A percentile compares a stretch with the other conserved stretches of the same genome.
Evolutionary conservation across 2,888 invertebrate genomes (phyloP).

Genomic region (Pachycephus smyrnensis): DNA sequence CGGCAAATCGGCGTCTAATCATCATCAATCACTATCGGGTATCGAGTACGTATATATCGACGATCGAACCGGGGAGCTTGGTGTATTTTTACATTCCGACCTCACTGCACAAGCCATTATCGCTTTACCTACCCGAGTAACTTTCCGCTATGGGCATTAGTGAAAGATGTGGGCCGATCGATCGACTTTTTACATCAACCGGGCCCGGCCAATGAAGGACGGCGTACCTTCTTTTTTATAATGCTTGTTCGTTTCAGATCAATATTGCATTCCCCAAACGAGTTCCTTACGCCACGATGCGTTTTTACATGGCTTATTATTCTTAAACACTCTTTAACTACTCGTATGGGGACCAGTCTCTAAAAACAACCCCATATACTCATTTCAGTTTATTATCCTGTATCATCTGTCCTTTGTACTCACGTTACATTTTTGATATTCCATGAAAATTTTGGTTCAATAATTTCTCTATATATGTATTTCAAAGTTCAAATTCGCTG

Average conservation of each 20-base stretch:
- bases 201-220: constrained; percentile 14
- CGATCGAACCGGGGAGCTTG: constrained; percentile 17
- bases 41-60: constrained; percentile 37
- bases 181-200: constrained; percentile 27
- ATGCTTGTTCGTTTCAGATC: background rate
- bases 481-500: background rate
- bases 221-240: constrained; percentile 8
- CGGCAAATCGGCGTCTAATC: constrained; percentile 64
- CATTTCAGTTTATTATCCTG: background rate
- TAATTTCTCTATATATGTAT: background rate
- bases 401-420: background rate
- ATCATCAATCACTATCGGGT: constrained; percentile 64
- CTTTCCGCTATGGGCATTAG: constrained; percentile 50
- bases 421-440: background rate
- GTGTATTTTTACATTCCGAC: constrained; percentile 10
- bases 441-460: background rate
- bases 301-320: background rate
- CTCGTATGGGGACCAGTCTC: background rate
- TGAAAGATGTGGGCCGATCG: constrained; percentile 29
- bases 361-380: background rate
- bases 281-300: background rate
- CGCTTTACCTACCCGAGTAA: constrained; percentile 42
- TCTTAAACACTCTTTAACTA: background rate
- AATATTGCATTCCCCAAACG: constrained; percentile 7
- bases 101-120: constrained; percentile 38